phyloP scores from a whole-genome alignment of 53 echinoderm and acorn worm genomes.

The Echinarachnius parma region DNA sequence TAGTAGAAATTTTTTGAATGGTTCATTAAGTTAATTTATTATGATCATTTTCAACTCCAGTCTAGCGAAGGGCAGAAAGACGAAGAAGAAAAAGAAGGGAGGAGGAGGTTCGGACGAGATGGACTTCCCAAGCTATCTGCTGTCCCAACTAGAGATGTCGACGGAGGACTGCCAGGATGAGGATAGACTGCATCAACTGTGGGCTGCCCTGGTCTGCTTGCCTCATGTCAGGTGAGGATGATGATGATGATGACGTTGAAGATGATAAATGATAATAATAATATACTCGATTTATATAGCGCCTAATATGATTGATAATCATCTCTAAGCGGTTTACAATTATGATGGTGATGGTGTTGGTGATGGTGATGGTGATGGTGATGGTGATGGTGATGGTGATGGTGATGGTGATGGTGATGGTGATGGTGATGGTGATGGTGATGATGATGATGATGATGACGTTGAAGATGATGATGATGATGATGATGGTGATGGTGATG shows the following conservation, averaged over 20 bases:
- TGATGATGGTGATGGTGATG: not conserved
- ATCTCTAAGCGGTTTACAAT: too few species aligned
- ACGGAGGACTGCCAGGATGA: constrained; percentile 26
- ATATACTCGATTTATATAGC: too few species aligned
- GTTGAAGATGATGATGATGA: constrained; percentile 1
- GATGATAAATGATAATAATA: too few species aligned
- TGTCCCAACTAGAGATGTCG: constrained; percentile 42
- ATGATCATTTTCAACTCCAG: too few species aligned
- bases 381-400: too few species aligned
- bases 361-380: too few species aligned
- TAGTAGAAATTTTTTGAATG: too few species aligned
- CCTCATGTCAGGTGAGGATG: constrained; percentile 60
- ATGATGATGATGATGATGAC: constrained; percentile 11
- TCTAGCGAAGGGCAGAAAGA: constrained; percentile 42
- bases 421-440: not conserved
- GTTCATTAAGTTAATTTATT: too few species aligned
- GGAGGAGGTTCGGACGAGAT: too few species aligned
- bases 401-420: not conserved
- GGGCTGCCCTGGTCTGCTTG: constrained; percentile 70
- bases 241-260: too few species aligned
- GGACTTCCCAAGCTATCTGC: constrained; percentile 50
- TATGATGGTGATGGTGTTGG: too few species aligned
- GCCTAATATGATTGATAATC: too few species aligned
- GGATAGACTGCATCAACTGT: constrained; percentile 35
- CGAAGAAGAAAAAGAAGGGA: constrained; percentile 32